phyloP scores from a whole-genome alignment of 2,113 vertebrate species.

The Paralichthys olivaceus region DNA sequence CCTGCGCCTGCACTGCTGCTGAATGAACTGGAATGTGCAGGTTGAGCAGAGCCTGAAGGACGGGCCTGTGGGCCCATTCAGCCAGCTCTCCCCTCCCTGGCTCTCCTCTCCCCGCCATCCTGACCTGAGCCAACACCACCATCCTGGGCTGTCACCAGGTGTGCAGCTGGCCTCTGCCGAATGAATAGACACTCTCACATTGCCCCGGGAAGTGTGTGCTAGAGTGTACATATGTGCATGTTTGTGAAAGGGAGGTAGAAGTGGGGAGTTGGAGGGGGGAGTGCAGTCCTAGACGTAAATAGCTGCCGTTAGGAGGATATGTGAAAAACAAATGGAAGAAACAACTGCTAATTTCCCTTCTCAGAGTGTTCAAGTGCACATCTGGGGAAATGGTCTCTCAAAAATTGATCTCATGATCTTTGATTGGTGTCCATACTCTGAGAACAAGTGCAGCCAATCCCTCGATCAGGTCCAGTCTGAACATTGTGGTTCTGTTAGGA shows the following conservation, averaged over 20 bases:
- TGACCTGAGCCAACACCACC: conserved; percentile 74
- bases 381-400: not conserved
- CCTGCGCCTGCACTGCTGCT: conserved; percentile 60
- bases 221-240: conserved; percentile 44
- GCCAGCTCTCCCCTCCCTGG: not conserved
- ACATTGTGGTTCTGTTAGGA: conserved; percentile 51
- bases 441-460: conserved; percentile 44
- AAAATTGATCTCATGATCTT: conserved; percentile 38
- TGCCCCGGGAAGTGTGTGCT: conserved; percentile 59
- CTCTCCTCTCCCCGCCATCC: conserved; percentile 20
- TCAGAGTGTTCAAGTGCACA: conserved; percentile 21
- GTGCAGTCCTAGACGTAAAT: conserved; percentile 40
- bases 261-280: conserved; percentile 17
- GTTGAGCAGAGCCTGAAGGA: conserved; percentile 68
- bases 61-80: conserved; percentile 59
- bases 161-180: conserved; percentile 70
- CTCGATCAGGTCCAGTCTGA: conserved; percentile 44
- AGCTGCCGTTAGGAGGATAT: conserved; percentile 49
- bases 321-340: conserved; percentile 63
- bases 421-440: conserved; percentile 33
- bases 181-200: conserved; percentile 78
- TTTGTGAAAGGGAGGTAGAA: conserved; percentile 43
- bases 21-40: conserved; percentile 73
- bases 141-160: conserved; percentile 77
- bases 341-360: conserved; percentile 38